Evolutionary conservation across 1,140 invertebrate species (phyloP).

Genomic region (Heliconius melpomene): DNA sequence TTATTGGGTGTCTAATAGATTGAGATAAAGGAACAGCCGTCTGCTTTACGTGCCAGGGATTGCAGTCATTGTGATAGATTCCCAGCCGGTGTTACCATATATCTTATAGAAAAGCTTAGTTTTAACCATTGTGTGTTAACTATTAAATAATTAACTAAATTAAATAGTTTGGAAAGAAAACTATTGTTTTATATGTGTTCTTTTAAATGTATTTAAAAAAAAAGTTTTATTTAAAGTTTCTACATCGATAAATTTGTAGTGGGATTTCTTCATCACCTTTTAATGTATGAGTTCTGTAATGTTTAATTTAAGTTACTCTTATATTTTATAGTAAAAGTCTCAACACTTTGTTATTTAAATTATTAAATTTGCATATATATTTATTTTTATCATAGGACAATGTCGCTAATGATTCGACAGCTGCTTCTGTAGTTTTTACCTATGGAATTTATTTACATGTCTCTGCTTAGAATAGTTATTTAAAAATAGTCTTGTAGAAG

Average conservation of each 20-base stretch:
- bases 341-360: not conserved
- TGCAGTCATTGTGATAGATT: slow-evolving; percentile 70
- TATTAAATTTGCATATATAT: not conserved
- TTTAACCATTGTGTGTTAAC: not conserved
- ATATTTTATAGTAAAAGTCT: too few species aligned
- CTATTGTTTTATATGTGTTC: too few species aligned
- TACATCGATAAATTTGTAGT: too few species aligned
- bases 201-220: too few species aligned
- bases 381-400: slow-evolving; percentile 26
- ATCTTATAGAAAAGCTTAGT: slow-evolving; percentile 57
- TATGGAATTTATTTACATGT: not conserved
- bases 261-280: too few species aligned
- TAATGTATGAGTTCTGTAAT: too few species aligned
- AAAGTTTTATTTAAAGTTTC: too few species aligned
- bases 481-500: not conserved
- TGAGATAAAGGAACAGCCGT: slow-evolving; percentile 70
- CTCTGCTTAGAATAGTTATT: too few species aligned
- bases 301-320: too few species aligned
- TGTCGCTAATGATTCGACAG: slow-evolving; percentile 28
- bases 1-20: slow-evolving; percentile 74
- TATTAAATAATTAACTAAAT: not conserved
- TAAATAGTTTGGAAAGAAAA: not conserved
- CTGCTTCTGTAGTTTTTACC: slow-evolving; percentile 19
- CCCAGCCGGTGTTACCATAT: slow-evolving; percentile 69
- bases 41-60: slow-evolving; percentile 63